phyloP scores from a whole-genome alignment of 2,888 invertebrate species.

The Pseudolycoriella hygida region DNA sequence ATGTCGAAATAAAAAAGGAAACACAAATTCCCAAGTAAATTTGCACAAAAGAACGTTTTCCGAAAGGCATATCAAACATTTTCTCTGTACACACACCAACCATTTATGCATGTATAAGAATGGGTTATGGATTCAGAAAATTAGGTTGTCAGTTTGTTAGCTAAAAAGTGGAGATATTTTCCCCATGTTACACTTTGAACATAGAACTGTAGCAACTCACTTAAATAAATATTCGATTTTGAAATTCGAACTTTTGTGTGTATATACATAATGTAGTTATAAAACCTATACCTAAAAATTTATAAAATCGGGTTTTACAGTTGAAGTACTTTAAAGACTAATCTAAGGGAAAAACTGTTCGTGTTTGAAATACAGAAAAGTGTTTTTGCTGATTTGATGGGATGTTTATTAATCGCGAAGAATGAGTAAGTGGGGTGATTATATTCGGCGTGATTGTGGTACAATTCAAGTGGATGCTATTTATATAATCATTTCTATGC shows the following conservation, averaged over 20 bases:
- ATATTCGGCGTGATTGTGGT: too few species aligned
- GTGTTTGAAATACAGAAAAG: not conserved
- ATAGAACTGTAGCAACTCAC: not conserved
- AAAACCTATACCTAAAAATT: not conserved
- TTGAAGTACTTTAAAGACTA: constrained; percentile 1
- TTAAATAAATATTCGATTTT: constrained; percentile 1
- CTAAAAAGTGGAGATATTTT: not conserved
- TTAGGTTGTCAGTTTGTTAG: constrained; percentile 1
- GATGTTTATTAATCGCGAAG: too few species aligned
- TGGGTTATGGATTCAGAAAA: constrained; percentile 1
- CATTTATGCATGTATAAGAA: not conserved
- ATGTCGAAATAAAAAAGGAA: too few species aligned
- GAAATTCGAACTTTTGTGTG: not conserved
- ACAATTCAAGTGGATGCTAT: too few species aligned
- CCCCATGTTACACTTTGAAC: not conserved
- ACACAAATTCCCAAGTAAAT: too few species aligned
- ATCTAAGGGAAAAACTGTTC: not conserved
- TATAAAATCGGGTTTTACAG: constrained; percentile 1
- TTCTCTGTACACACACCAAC: too few species aligned
- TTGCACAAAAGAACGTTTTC: too few species aligned
- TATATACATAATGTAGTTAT: not conserved
- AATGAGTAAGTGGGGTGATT: too few species aligned
- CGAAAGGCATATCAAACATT: too few species aligned
- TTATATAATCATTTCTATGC: too few species aligned
- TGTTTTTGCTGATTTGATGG: not conserved